Evolutionary conservation across 2,797 vertebrate species (phyloP), one percentile per base, ranked within the genome.

Genomic region (Hyperoplus immaculatus): DNA sequence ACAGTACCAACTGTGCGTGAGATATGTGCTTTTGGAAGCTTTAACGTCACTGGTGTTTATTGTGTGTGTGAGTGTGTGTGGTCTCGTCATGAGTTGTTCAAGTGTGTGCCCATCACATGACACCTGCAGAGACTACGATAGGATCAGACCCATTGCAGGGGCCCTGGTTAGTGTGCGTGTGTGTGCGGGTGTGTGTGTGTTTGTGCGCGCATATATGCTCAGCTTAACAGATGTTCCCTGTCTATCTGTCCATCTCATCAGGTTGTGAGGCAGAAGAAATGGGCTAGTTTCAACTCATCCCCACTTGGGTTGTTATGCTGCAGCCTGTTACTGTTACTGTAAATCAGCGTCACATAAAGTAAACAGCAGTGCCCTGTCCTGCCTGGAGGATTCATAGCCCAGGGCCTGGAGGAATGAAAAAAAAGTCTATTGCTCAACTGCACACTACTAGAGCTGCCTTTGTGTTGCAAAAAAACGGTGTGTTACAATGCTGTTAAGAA

Each of bases 381-480:
- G 80, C 77, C 84, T 90, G 73, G 69, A 89, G 85, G 90, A 93
- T 90, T 93, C 89, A 90, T 83, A 77, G 74, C 83, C 80, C 72
- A 2, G 50, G 55, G 84, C 81, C 54, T 36, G 29, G 64, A 75
- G 85, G 85, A 85, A 76, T 68, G 65, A 59, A 84, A 58, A 29
- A 80, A 84, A 21, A 69, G 45, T 70, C 69, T 75, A 75, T 63
- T 78, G 84, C 84, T 65, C 72, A 0, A 81, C 72, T 66, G 71
- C 56, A 66, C 29, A 47, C 59, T 60, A 29, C 77, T 29, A 29
- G 29, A 87, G 66, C 74, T 81, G 78, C 54, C 16, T 51, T 16
- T 75, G 65, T 60, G 72, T 60, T 74, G 71, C 59, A 82, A 77
- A 60, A 60, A 83, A 75, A 69, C 16, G 55, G 42, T 13, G 47